Evolutionary conservation across 1,140 invertebrate species (phyloP).

Genomic region (Zaprionus ghesquierei): DNA sequence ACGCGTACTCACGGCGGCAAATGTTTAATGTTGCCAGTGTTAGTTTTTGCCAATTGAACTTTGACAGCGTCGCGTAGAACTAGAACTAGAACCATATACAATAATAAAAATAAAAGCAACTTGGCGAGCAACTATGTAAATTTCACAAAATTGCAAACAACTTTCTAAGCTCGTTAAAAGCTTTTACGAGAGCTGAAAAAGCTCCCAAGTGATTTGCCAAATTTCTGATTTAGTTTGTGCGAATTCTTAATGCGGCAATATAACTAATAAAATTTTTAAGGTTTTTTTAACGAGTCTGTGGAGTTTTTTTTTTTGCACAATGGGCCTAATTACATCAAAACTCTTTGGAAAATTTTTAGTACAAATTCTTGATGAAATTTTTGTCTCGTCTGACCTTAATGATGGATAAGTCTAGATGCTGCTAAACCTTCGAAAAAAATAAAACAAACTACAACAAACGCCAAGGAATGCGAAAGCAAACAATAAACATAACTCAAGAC

Average conservation of each 20-base stretch:
- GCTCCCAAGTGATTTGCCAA: background rate
- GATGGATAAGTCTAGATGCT: conserved; percentile 44
- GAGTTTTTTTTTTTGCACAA: background rate
- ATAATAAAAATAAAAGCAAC: background rate
- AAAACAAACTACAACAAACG: conserved; percentile 1
- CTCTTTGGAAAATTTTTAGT: background rate
- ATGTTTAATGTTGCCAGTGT: conserved; percentile 12
- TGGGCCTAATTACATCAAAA: background rate
- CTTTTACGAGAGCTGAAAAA: background rate
- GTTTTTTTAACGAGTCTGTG: background rate
- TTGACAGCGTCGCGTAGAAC: background rate
- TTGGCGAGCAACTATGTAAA: background rate
- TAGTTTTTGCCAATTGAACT: conserved; percentile 26
- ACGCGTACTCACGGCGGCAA: conserved; percentile 27
- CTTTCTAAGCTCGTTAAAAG: background rate
- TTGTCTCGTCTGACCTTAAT: conserved; percentile 57
- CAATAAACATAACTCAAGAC: conserved; percentile 48
- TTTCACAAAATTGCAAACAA: background rate
- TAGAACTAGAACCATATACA: background rate
- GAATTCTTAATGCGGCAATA: background rate
- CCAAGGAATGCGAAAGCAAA: conserved; percentile 51
- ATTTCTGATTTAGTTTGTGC: background rate
- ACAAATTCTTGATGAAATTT: background rate
- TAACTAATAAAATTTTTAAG: background rate
- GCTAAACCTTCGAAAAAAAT: conserved; percentile 19